Evolutionary conservation across 1,140 invertebrate species (phyloP).

Genomic region (Bombus confusus): DNA sequence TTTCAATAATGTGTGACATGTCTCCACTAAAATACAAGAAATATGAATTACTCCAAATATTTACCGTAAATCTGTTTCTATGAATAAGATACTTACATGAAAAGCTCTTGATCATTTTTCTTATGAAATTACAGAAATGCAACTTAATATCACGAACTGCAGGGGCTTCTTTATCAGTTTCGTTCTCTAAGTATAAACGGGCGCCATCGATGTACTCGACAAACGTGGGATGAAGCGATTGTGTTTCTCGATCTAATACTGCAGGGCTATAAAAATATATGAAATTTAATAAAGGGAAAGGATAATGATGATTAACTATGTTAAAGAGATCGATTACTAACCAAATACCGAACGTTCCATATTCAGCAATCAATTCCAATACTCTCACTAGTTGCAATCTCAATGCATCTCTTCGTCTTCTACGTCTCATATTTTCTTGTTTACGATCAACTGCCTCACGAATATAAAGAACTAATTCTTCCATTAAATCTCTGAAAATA

Average conservation of each 20-base stretch:
- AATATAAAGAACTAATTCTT: conserved; percentile 95
- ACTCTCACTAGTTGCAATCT: conserved; percentile 95
- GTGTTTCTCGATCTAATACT: conserved; percentile 92
- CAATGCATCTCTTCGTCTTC: conserved; percentile 95
- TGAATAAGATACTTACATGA: conserved; percentile 86
- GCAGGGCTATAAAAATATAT: conserved; percentile 85
- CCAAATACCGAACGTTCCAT: conserved; percentile 95
- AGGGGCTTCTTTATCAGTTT: conserved; percentile 93
- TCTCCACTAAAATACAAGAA: conserved; percentile 88
- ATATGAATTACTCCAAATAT: neutral
- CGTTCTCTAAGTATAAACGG: conserved; percentile 94
- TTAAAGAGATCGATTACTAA: conserved; percentile 74
- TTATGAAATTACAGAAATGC: conserved; percentile 97
- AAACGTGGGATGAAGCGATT: conserved; percentile 92
- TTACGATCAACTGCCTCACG: conserved; percentile 98
- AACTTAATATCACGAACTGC: conserved; percentile 92
- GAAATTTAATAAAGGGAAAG: neutral
- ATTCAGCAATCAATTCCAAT: conserved; percentile 95
- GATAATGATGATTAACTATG: neutral
- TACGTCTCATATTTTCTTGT: conserved; percentile 96
- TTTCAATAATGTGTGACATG: conserved; percentile 92
- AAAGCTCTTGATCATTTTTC: conserved; percentile 96
- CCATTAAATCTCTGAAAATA: conserved; percentile 93
- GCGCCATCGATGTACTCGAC: conserved; percentile 98
- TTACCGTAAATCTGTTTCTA: neutral